A percentile compares a stretch with the other conserved stretches of the same genome.
Evolutionary conservation across 2,113 vertebrate genomes (phyloP).

Genomic region (Callipepla californica): DNA sequence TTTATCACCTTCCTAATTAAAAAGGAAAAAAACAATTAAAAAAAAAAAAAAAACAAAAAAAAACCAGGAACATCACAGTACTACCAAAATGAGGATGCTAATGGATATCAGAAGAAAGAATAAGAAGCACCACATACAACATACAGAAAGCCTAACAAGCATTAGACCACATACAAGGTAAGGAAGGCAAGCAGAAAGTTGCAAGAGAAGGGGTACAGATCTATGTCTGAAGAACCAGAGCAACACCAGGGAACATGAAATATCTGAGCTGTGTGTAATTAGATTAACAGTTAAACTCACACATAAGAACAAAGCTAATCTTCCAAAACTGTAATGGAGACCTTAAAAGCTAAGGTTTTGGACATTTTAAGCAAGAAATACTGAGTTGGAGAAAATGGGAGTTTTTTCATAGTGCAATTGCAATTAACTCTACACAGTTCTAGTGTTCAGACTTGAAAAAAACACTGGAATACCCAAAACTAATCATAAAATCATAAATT

Average conservation of each 20-base stretch:
- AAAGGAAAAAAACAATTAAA: background rate
- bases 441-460: background rate
- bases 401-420: background rate
- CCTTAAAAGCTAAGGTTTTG: background rate
- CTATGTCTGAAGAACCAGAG: background rate
- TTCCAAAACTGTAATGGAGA: background rate
- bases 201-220: background rate
- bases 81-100: background rate
- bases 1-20: background rate
- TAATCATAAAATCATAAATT: background rate
- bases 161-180: background rate
- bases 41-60: background rate
- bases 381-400: background rate
- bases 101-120: background rate
- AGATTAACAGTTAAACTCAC: background rate
- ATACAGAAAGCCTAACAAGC: too few relatives aligned
- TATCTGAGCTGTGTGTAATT: background rate
- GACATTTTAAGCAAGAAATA: background rate
- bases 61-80: background rate
- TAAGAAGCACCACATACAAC: background rate
- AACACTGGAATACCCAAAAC: background rate
- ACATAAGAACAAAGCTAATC: background rate
- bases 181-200: background rate
- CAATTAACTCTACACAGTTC: background rate
- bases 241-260: background rate